Evolutionary conservation across 2,888 invertebrate genomes (phyloP).

Genomic region (Leptura quadrifasciata): DNA sequence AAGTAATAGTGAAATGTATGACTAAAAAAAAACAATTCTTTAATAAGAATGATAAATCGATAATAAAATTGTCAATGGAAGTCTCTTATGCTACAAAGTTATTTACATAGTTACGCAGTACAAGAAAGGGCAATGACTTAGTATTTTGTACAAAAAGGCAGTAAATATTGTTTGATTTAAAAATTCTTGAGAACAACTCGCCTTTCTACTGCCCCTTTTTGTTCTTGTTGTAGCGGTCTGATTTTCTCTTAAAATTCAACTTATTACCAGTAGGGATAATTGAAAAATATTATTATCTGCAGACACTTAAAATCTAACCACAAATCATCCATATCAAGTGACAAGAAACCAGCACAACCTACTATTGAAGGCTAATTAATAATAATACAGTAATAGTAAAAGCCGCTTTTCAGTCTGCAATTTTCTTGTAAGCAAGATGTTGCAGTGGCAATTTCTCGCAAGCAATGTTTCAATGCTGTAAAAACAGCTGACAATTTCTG

Average conservation of each 20-base stretch:
- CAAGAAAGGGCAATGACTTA: constrained; percentile 49
- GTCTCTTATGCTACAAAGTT: constrained; percentile 64
- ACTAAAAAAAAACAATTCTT: constrained; percentile 28
- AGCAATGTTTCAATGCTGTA: no score
- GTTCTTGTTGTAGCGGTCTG: not conserved
- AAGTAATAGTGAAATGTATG: constrained; percentile 31
- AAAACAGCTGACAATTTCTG: no score
- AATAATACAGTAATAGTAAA: no score
- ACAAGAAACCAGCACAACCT: no score
- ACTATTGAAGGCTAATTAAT: no score
- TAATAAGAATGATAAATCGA: constrained; percentile 41
- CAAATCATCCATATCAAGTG: not conserved
- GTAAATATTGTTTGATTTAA: constrained; percentile 1
- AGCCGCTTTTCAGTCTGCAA: no score
- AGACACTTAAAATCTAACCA: not conserved
- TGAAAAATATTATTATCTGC: not conserved
- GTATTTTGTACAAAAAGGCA: constrained; percentile 36
- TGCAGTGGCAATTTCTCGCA: no score
- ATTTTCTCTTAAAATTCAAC: not conserved
- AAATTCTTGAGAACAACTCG: not conserved
- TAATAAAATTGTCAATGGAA: constrained; percentile 61
- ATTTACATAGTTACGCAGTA: constrained; percentile 62
- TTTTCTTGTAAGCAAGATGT: no score
- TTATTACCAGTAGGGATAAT: not conserved
- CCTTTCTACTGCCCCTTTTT: not conserved